Base-by-base conservation (phyloP, 2,797 vertebrate species). In the Mionectes olivaceus region DNA sequence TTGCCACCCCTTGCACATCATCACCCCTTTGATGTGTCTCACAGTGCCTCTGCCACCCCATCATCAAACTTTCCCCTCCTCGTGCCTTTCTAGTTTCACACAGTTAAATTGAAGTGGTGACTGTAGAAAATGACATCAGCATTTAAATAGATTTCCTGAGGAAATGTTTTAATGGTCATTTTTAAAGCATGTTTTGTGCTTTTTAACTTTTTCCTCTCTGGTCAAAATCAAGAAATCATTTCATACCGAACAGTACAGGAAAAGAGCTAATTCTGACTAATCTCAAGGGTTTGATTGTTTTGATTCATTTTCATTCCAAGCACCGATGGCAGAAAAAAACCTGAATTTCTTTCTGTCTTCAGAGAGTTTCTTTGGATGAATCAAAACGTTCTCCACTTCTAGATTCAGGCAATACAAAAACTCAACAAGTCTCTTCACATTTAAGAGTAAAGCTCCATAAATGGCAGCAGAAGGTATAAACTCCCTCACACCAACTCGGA, bases 121-220 rank as follows among this genome's bases (percentile, higher is more conserved):
- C 37, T 33, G 74, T 60, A 76, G 83, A 76, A 94, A 91, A 93
- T 92, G 33, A 92, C 81, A 90, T 95, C 93, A 95, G 57, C 68
- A 43, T 89, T 91, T 95, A 93, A 94, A 95, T 3, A 74, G 86
- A 94, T 96, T 95, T 96, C 93, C 93, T 79, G 83, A 94, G 93
- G 90, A 92, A 94, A 95, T 84, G 67, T 78, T 93, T 90, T 86
- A 93, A 95, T 94, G 44, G 81, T 27, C 35, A 39, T 78, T 92
- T 96, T 93, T 65, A 65, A 57, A 75, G 91, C 35, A 86, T 91
- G 75, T 88, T 95, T 95, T 90, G 55, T 3, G 35, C 77, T 83
- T 93, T 93, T 90, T 2, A 73, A 73, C 44, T 83, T 93, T 82
- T 86, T 75, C 30, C 55, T 86, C 70, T 44, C 61, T 61, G 65